Base-by-base conservation (phyloP, 2,888 invertebrate genomes). In the Orthosia cruda region DNA sequence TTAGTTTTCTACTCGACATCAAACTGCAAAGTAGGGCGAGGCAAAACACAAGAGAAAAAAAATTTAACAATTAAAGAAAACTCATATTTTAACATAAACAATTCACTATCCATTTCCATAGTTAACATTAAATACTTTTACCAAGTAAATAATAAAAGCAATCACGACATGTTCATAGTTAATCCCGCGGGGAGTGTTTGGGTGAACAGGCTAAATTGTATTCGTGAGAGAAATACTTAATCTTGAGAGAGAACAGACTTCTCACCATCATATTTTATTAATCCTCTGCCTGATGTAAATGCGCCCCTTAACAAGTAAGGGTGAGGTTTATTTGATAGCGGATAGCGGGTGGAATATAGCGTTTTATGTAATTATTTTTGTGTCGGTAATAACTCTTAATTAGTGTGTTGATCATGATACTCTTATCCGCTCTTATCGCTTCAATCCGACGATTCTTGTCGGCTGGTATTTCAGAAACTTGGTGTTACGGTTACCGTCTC, bases 241-340 rank as follows among this genome's bases (percentile, higher is more conserved):
- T 86, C 72, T 84, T 71, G 69, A 67, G 80, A 68, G 74, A 61
- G 40, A 77, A 81, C 66, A 78, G 76, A 75, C 80, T 84, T 65
- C 80, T 71, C 61, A 58, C 80, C 75, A 81, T 86, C 79, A 86
- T 86, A 81, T 86, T 86, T 86, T 86, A 86, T 86, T 77, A 86
- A 86, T 85, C 85, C 80, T 81, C n/a, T 47, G 80, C 47, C 79
- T 76, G 77, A 86, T 83, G 79, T 81, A 80, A 81, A 85, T 74
- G 71, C 26, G 58, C 52, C 61, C 18, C 62, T 77, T 68, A 76
- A 79, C 68, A 66, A 55, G 58, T 69, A 18, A 63, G 57, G 63
- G 26, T 3, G 11, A 0, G n/a, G 75, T 5, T 1, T 13, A 62
- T 23, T 26, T 63, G 55, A 3, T 0, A 74, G 74, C 81, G 82